Base-by-base conservation (phyloP, 2,888 invertebrate genomes). In the Eupithecia inturbata region DNA sequence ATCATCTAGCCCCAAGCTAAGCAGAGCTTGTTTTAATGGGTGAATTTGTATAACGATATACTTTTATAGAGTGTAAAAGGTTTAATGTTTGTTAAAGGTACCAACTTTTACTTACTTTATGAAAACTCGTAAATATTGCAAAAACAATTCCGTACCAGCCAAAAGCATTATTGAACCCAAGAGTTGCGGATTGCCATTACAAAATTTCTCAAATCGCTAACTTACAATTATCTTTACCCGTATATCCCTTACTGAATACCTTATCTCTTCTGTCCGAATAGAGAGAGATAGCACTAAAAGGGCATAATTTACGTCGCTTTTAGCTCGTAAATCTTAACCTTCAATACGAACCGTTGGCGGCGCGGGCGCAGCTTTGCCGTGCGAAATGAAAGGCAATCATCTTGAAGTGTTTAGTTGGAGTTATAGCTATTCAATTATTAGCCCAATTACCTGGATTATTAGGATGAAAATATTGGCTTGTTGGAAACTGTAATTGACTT, bases 251-350 rank as follows among this genome's bases (percentile, higher is more conserved):
- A 77, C 75, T 86, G 80, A 63, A 19, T 64, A 33, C 31, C 28
- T 31, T 64, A 64, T 33, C 45, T 70, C 74, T 75, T 73, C 53
- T 67, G 67, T 72, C 73, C 67, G 76, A 72, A 57, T 82, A 78
- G 77, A 87, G 75, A 78, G 85, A 83, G 89, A 89, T 76, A 78
- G 82, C 72, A 71, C 64, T 76, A 78, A 79, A 76, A 77, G 77
- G 72, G 80, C 80, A 86, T 88, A 87, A 90, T 88, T 90, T 90
- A 89, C 89, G 78, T 86, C 84, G 87, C 88, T 88, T 88, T 91
- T 89, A 91, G 81, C 84, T 39, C 87, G 86, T 92, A 90, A 91
- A 92, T 91, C 91, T 90, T 87, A 84, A 86, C 85, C 85, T 87
- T 86, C 87, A 84, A 86, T 88, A 88, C 85, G 86, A 39, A 57